Evolutionary conservation across 64 coral and sea anemone genomes (phyloP).

Genomic region (Stichodactyla mertensii): DNA sequence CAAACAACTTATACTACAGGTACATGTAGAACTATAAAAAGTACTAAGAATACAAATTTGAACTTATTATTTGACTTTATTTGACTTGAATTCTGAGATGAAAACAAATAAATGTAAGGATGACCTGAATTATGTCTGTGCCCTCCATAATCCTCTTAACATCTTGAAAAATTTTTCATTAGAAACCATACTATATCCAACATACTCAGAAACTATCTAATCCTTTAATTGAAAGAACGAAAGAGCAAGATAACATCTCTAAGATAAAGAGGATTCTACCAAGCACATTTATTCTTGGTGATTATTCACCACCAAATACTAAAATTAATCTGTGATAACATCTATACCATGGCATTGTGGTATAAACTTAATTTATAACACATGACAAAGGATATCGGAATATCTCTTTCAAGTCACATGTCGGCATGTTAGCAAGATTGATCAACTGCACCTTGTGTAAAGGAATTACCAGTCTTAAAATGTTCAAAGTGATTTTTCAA

Average conservation of each 20-base stretch:
- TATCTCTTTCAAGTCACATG: background rate
- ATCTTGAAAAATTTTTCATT: background rate
- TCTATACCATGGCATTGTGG: background rate
- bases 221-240: constrained; percentile 9
- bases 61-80: background rate
- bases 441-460: background rate
- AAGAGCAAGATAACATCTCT: background rate
- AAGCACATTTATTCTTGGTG: background rate
- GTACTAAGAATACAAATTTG: background rate
- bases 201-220: background rate
- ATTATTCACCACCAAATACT: background rate
- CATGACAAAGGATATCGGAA: background rate
- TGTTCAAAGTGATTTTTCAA: background rate
- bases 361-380: constrained; percentile 1
- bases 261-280: constrained; percentile 4
- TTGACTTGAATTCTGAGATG: background rate
- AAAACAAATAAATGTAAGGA: background rate
- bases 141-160: background rate
- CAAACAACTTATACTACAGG: background rate
- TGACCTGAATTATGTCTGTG: background rate
- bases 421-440: background rate
- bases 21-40: background rate
- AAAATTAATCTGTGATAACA: background rate
- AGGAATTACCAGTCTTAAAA: background rate
- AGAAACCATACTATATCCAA: background rate